Evolutionary conservation across 2,797 vertebrate genomes (phyloP).

Genomic region (Scyliorhinus canicula): DNA sequence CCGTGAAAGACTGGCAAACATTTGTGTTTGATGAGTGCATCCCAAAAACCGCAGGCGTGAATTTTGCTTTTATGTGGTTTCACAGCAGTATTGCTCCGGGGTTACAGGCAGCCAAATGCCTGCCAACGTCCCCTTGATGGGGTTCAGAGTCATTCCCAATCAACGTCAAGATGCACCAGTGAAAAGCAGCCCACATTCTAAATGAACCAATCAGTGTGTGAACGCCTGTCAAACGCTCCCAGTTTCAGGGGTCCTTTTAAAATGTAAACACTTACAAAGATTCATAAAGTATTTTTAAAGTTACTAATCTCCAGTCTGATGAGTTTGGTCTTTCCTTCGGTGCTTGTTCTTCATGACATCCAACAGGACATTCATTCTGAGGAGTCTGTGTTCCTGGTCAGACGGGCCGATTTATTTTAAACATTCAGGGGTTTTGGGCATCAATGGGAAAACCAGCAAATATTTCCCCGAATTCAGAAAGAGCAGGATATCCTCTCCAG

Average conservation of each 20-base stretch:
- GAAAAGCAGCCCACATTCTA: neutral
- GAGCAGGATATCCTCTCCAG: neutral
- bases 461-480: neutral
- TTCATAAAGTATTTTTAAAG: neutral
- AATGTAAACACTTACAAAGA: neutral
- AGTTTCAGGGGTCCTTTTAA: neutral
- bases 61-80: slow-evolving; percentile 89
- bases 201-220: neutral
- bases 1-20: slow-evolving; percentile 75
- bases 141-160: neutral
- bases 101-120: neutral
- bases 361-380: neutral
- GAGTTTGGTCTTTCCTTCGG: neutral
- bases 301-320: neutral
- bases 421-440: too few species aligned
- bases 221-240: neutral
- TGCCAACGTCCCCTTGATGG: neutral
- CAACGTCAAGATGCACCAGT: neutral
- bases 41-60: slow-evolving; percentile 81
- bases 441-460: too few species aligned
- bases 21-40: slow-evolving; percentile 72
- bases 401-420: too few species aligned
- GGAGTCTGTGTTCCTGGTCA: neutral
- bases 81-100: slow-evolving; percentile 74
- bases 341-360: neutral